Evolutionary conservation across 2,113 vertebrate genomes (phyloP).

Genomic region (Entelurus aequoreus): DNA sequence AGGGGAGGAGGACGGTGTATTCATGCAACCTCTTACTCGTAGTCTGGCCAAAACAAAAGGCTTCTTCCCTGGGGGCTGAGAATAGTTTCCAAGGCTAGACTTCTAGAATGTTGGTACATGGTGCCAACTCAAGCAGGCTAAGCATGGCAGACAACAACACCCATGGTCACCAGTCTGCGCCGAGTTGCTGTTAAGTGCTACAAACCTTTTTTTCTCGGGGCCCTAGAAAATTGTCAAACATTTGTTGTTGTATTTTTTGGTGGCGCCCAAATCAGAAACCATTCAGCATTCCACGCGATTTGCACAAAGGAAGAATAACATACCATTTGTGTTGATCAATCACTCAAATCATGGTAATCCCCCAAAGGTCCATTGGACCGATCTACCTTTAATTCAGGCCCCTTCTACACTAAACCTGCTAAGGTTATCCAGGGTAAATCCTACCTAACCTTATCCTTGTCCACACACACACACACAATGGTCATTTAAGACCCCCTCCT

Average conservation of each 20-base stretch:
- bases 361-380: neutral
- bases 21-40: constrained; percentile 69
- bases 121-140: constrained; percentile 41
- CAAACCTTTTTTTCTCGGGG: no score
- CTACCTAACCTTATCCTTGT: no score
- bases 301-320: neutral
- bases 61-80: constrained; percentile 48
- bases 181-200: constrained; percentile 36
- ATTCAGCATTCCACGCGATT: neutral
- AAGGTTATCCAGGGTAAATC: no score
- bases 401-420: no score
- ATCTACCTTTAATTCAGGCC: no score
- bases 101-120: constrained; percentile 59
- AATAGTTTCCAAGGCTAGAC: constrained; percentile 70
- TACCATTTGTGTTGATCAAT: neutral
- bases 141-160: constrained; percentile 46
- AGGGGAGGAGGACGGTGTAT: constrained; percentile 46
- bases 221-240: no score
- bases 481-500: no score
- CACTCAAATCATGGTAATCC: neutral
- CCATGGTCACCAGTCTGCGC: constrained; percentile 48
- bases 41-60: constrained; percentile 71
- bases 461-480: no score
- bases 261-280: neutral
- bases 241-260: no score